Evolutionary conservation across 1,140 invertebrate genomes (phyloP).

Genomic region (Cyphomyrmex costatus): DNA sequence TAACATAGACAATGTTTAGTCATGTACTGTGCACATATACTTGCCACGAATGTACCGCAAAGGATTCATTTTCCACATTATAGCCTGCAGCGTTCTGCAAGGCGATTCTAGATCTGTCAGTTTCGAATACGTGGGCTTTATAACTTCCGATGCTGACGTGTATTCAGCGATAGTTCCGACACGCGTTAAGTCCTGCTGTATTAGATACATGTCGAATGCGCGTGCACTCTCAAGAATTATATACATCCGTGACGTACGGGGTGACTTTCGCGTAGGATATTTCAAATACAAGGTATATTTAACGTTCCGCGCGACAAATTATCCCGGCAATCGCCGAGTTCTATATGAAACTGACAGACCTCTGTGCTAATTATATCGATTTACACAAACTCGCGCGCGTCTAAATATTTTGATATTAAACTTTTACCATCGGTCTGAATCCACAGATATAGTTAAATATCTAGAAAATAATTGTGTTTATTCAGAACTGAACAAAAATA

Average conservation of each 20-base stretch:
- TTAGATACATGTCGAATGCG: constrained; percentile 15
- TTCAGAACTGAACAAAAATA: background rate
- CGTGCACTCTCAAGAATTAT: constrained; percentile 26
- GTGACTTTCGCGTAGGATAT: constrained; percentile 15
- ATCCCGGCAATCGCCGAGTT: background rate
- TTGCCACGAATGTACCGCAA: background rate
- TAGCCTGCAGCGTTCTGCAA: background rate
- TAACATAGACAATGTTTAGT: constrained; percentile 3
- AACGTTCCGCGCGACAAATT: background rate
- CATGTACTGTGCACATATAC: background rate
- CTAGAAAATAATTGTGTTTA: background rate
- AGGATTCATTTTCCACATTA: constrained; percentile 23
- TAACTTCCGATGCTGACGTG: constrained; percentile 22
- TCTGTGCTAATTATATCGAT: constrained; percentile 15
- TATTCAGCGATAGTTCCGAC: constrained; percentile 34
- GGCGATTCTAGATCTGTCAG: constrained; percentile 6
- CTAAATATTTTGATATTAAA: background rate
- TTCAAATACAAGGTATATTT: background rate
- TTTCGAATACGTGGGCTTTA: constrained; percentile 17
- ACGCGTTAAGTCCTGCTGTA: background rate
- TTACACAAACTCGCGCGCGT: background rate
- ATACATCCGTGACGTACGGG: constrained; percentile 5
- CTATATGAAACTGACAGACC: background rate
- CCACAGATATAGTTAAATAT: background rate
- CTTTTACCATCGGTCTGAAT: background rate